Conservation (phyloP, 2,888 invertebrate genomes). For the Agonopterix arenella region DNA sequence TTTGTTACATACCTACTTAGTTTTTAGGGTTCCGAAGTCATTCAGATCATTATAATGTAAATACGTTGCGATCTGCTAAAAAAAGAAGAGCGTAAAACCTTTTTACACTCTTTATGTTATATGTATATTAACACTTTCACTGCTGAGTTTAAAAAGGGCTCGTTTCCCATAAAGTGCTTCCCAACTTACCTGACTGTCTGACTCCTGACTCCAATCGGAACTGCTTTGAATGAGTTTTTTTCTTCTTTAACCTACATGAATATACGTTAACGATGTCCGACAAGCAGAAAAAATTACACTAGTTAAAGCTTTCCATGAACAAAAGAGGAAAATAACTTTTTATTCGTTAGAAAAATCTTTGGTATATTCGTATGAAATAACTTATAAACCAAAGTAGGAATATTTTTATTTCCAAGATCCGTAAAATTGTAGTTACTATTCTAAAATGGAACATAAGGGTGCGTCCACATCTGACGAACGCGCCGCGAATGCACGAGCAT, state of each 20-base stretch:
- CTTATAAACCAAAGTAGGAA: background rate
- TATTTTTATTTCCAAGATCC: background rate
- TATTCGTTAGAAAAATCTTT: background rate
- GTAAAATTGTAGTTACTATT: background rate
- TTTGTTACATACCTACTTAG: no score
- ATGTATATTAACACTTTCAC: background rate
- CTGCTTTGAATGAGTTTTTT: background rate
- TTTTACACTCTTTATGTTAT: no score
- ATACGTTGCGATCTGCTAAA: no score
- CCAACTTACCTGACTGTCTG: background rate
- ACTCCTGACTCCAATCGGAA: no score
- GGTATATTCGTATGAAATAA: background rate
- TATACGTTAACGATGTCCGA: constrained; percentile 58
- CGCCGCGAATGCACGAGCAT: no score
- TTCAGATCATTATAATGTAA: no score
- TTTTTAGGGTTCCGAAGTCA: no score
- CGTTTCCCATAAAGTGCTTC: background rate
- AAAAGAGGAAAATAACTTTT: constrained; percentile 5
- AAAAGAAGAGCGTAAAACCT: no score
- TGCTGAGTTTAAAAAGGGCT: background rate
- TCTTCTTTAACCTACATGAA: constrained; percentile 31
- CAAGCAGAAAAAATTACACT: constrained; percentile 53
- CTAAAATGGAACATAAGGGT: no score
- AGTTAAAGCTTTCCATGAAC: constrained; percentile 30
- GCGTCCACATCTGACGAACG: no score